Evolutionary conservation across 2,888 invertebrate genomes (phyloP).

Genomic region (Gasteruption jaculator): DNA sequence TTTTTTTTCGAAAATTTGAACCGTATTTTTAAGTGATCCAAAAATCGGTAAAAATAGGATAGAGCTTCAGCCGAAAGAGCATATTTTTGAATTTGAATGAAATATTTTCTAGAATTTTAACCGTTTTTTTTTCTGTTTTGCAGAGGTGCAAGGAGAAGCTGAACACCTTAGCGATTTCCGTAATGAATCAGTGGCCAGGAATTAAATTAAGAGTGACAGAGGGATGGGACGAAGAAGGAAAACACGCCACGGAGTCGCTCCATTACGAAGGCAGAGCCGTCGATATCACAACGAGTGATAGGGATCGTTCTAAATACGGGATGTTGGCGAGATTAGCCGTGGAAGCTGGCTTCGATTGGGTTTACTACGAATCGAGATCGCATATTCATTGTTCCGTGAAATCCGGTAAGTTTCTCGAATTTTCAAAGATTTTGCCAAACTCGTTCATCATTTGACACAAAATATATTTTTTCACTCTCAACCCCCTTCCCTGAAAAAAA

Average conservation of each 20-base stretch:
- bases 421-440: no score
- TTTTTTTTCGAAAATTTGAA: no score
- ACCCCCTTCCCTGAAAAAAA: no score
- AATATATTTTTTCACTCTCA: no score
- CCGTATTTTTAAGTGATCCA: no score
- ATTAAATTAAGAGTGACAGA: conserved; percentile 88
- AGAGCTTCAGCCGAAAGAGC: no score
- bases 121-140: no score
- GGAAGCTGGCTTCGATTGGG: conserved; percentile 98
- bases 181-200: conserved; percentile 99
- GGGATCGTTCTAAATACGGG: conserved; percentile 89
- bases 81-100: no score
- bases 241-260: conserved; percentile 75
- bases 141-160: conserved; percentile 95
- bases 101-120: no score
- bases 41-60: no score
- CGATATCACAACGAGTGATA: conserved; percentile 91
- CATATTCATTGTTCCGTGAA: conserved; percentile 97
- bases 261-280: conserved; percentile 97
- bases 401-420: conserved; percentile 71
- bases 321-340: conserved; percentile 94
- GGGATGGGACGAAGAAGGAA: conserved; percentile 89
- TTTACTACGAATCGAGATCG: conserved; percentile 90
- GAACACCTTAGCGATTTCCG: conserved; percentile 89
- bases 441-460: no score